Evolutionary conservation across 2,888 invertebrate species (phyloP), one percentile per base, ranked within the genome.

Genomic region (Apamea anceps): DNA sequence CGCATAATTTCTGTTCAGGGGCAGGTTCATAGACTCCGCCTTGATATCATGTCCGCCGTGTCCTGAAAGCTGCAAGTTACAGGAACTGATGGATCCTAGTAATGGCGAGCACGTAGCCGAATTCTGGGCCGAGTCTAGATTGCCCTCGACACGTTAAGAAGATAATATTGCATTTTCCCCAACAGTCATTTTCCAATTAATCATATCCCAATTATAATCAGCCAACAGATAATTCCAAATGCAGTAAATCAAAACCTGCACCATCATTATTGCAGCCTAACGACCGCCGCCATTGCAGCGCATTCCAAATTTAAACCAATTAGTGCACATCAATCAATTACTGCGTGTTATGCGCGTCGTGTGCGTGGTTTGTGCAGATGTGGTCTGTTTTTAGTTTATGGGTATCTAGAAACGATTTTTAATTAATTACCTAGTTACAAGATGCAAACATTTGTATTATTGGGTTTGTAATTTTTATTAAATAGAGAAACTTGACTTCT

Each of bases 251-350:
- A 63, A 81, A 74, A 65, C 42, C 13, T 57, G 28, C 54, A 13
- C n/a, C 32, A 51, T 72, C 57, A 67, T 65, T 76, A 76, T 37
- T 8, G 32, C 18, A 66, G 12, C 54, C 4, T 86, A 78, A 79
- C 74, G 70, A 77, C 28, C 68, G 71, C 42, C 28, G 37, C 60
- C 60, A 72, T 66, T 87, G 87, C 84, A 37, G 37, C 28, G 72
- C 79, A 73, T 79, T 79, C 77, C 65, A 65, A 86, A 87, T 82
- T 85, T 72, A 74, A 85, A 87, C 80, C 85, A 88, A 90, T 89
- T 83, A 77, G 66, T 28, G 25, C 60, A 75, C 78, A 76, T 84
- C 87, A 73, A 81, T 87, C 87, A 87, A 87, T 85, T 83, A 86
- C 18, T 48, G 21, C 60, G 62, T 66, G 48, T 42, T 77, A 48